These are phyloP conservation scores for Tetramorium parvispinum DNA, from an alignment of 1,140 invertebrate genomes.

Conservation along the genomic window DNA sequence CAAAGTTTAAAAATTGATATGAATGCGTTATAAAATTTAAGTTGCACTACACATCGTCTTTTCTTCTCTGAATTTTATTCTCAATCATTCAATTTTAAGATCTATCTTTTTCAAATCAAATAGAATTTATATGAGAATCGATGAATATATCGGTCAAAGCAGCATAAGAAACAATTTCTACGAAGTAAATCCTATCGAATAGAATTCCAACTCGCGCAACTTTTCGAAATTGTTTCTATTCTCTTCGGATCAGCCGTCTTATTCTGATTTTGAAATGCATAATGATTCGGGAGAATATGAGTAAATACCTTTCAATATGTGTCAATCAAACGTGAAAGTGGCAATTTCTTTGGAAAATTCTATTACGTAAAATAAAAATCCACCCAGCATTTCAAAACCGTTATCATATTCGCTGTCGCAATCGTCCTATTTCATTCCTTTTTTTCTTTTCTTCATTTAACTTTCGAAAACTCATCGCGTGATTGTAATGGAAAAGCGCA, in stretches of 20 bases:
- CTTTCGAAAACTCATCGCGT: constrained; percentile 22
- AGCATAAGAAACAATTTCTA: background rate
- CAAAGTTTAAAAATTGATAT: background rate
- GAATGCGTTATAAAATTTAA: background rate
- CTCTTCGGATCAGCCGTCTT: background rate
- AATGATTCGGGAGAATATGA: background rate
- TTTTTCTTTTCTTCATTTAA: background rate
- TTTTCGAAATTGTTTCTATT: background rate
- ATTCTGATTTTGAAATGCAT: constrained; percentile 14
- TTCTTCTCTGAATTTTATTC: background rate
- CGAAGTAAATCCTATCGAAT: background rate
- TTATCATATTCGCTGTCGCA: background rate
- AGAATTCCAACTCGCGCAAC: background rate
- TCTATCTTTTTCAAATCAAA: constrained; percentile 14
- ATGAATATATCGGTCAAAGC: background rate
- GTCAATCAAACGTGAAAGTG: constrained; percentile 18
- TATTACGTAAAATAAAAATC: constrained; percentile 25
- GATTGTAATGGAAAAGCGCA: constrained; percentile 23
- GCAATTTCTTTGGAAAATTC: constrained; percentile 1
- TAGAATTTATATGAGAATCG: background rate
- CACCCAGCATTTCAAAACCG: background rate
- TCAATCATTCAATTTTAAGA: constrained; percentile 3
- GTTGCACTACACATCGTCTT: background rate
- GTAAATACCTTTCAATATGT: constrained; percentile 4
- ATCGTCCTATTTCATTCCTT: background rate